Base-by-base conservation (phyloP, 1,140 invertebrate species). In the Drosophila obscura region DNA sequence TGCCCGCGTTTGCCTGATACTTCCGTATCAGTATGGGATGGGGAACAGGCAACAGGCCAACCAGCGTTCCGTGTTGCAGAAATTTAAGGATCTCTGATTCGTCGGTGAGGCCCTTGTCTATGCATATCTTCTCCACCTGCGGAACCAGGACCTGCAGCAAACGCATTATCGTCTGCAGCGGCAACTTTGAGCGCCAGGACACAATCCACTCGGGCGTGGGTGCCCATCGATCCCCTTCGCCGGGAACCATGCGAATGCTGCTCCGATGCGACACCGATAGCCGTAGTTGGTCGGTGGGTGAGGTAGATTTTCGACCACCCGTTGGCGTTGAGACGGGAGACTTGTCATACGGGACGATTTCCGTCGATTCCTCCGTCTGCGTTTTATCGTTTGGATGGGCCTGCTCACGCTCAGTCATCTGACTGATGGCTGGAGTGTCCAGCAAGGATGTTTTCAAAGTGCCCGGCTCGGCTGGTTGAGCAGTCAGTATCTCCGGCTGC, bases 91-190 rank as follows among this genome's bases (percentile, higher is more conserved):
- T 99, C 93, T 99, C 99, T 92, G 97, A 99, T 93, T 99, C 99
- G 93, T 99, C 99, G 5, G 98, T 99, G 67, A 99, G 92, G n/a
- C 98, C 98, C 91, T 99, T 99, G 92, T 99, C 99, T 89, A 99
- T 99, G 92, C 99, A 99, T 80, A 99, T 99, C 93, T 99, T 99
- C 93, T 99, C 99, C 8, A 99, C 99, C 94, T 99, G 99, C 50
- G 99, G 99, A 49, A 99, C 99, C 1, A 99, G 93, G 11, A 99
- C 99, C 94, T 99, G 99, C 45, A 99, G 93, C 80, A 99, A 94
- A 78, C 99, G 94, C 98, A 99, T 99, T 67, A 99, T 99, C 28
- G 98, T 99, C 93, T 99, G 98, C 53, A 99, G 92, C 1, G 99
- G 99, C 63, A 99, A 93, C 93, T 99, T 99, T 58, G 95, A 95